These are phyloP conservation scores for Reticulitermes lucifugus DNA, from an alignment of 2,888 invertebrate genomes.

Conservation along the genomic window DNA sequence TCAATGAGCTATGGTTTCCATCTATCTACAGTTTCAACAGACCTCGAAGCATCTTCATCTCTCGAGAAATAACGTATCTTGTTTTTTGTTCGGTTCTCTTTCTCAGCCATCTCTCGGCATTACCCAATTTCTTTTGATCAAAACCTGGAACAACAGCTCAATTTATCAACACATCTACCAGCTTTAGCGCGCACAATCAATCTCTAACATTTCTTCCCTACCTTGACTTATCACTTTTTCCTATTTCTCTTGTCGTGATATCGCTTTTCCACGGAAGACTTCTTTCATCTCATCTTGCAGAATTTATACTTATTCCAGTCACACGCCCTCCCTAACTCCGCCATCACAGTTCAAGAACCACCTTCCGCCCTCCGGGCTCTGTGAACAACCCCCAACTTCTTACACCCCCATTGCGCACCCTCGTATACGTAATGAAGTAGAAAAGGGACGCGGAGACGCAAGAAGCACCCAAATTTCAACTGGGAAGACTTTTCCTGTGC, in stretches of 20 bases:
- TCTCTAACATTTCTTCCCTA: neutral
- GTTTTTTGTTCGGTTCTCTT: neutral
- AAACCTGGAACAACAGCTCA: slow-evolving; percentile 16
- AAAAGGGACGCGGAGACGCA: slow-evolving; percentile 1
- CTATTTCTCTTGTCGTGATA: neutral
- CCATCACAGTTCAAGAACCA: slow-evolving; percentile 12
- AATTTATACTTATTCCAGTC: slow-evolving; percentile 13
- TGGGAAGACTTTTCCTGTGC: neutral
- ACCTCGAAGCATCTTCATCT: neutral
- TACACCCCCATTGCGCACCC: neutral
- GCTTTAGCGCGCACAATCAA: neutral
- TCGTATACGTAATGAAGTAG: slow-evolving; percentile 23
- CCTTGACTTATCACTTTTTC: neutral
- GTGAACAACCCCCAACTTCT: slow-evolving; percentile 18
- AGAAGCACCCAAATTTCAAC: neutral
- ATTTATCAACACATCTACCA: slow-evolving; percentile 1
- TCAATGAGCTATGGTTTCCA: neutral
- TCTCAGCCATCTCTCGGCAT: neutral
- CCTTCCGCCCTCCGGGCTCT: slow-evolving; percentile 5
- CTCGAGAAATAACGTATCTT: neutral
- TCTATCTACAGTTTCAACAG: neutral
- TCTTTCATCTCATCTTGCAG: neutral
- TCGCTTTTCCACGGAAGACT: neutral
- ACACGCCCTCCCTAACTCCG: neutral
- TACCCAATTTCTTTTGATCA: slow-evolving; percentile 16